phyloP scores from a whole-genome alignment of 2,113 vertebrate species.

The Cyphomyrus plagiostoma region DNA sequence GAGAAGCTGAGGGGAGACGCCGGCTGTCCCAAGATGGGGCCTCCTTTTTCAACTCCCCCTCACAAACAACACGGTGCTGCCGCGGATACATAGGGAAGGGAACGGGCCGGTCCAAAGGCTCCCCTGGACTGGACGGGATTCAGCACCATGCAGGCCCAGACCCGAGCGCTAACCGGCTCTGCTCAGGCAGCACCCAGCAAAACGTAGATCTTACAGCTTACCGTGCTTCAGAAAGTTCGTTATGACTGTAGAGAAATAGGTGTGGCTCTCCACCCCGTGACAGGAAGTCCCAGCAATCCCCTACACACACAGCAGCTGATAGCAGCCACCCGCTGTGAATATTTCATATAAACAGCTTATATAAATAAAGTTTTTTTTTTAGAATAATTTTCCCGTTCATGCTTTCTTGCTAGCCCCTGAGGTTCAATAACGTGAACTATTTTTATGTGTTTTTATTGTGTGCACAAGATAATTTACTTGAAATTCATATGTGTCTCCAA shows the following conservation, averaged over 20 bases:
- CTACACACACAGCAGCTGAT: neutral
- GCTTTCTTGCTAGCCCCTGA: neutral
- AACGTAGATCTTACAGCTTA: neutral
- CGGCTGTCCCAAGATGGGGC: neutral
- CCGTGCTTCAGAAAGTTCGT: neutral
- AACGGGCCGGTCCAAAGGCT: neutral
- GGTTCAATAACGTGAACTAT: too few species aligned
- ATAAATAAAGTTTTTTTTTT: neutral
- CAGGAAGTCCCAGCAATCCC: neutral
- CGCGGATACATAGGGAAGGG: neutral
- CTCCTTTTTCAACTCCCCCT: neutral
- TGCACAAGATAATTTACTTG: too few species aligned
- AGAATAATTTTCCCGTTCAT: neutral
- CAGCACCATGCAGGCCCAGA: neutral
- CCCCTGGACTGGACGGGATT: neutral
- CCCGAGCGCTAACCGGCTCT: neutral
- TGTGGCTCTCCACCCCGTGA: neutral
- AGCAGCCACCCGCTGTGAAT: neutral
- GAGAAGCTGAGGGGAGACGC: neutral
- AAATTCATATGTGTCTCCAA: too few species aligned
- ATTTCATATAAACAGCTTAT: neutral
- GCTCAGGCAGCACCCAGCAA: neutral
- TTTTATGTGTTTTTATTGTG: too few species aligned
- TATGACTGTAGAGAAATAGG: neutral
- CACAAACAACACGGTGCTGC: neutral